These are phyloP conservation scores for Mastomys coucha DNA, from an alignment of 2,113 vertebrate genomes.

Conservation along the genomic window DNA sequence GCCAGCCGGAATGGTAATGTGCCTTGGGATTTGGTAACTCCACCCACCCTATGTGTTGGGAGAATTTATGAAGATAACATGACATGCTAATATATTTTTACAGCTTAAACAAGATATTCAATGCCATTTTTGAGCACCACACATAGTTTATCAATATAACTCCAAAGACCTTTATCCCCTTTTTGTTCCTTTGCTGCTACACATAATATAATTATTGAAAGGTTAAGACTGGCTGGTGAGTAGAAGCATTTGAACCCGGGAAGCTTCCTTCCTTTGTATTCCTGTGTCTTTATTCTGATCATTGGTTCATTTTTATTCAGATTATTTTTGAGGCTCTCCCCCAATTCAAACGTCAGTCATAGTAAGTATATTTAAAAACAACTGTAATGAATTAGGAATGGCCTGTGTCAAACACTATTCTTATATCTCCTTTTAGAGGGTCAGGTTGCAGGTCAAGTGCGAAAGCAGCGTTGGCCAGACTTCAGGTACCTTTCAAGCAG, in stretches of 20 bases:
- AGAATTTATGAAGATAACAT: constrained; percentile 92
- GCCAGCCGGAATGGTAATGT: constrained; percentile 83
- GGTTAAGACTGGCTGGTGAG: constrained; percentile 74
- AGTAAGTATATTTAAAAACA: not conserved
- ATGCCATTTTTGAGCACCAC: constrained; percentile 87
- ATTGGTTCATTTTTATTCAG: constrained; percentile 9
- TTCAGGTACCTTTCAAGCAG: constrained; percentile 69
- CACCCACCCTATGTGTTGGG: constrained; percentile 87
- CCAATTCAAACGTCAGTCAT: not conserved
- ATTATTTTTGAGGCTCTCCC: not conserved
- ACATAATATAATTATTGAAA: constrained; percentile 80
- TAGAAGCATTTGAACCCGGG: constrained; percentile 56
- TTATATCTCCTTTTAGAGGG: constrained; percentile 51
- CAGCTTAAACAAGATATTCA: constrained; percentile 90
- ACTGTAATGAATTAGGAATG: not conserved
- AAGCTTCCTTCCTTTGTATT: constrained; percentile 39
- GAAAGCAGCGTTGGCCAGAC: constrained; percentile 39
- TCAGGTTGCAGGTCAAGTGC: not conserved
- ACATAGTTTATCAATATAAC: constrained; percentile 89
- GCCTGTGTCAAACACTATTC: not conserved
- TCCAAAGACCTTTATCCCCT: constrained; percentile 86
- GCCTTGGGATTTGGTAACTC: constrained; percentile 85
- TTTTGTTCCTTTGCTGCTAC: constrained; percentile 78
- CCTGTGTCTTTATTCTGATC: not conserved
- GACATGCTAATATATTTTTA: constrained; percentile 92